Conservation (phyloP, 2,113 vertebrate species). For the Triplophysa rosa region DNA sequence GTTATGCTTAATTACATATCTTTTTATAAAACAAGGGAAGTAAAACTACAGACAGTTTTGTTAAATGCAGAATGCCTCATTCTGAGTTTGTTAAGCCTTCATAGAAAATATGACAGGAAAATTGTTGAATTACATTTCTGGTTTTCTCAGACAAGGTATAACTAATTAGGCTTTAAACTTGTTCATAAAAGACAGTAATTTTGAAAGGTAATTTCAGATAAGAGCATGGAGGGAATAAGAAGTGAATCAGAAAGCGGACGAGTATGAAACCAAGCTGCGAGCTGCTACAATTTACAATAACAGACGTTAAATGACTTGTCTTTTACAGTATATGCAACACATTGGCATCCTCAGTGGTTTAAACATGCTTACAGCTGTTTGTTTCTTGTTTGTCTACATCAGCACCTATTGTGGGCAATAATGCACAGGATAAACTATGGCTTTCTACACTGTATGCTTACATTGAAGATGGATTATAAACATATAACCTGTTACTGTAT, state of each 20-base stretch:
- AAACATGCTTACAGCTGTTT: not conserved
- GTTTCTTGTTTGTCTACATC: constrained; percentile 25
- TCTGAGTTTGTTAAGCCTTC: constrained; percentile 49
- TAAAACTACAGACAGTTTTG: constrained; percentile 65
- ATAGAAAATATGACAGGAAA: constrained; percentile 53
- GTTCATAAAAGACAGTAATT: constrained; percentile 51
- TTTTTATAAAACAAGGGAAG: constrained; percentile 57
- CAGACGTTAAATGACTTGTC: constrained; percentile 24
- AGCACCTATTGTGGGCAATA: constrained; percentile 18
- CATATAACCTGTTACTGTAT: not conserved
- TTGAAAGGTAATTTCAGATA: constrained; percentile 42
- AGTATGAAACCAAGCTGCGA: not conserved
- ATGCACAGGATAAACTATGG: constrained; percentile 2
- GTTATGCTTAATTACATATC: constrained; percentile 54
- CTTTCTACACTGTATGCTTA: not conserved
- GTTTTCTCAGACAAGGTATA: constrained; percentile 51
- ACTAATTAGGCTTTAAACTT: constrained; percentile 63
- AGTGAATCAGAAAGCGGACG: constrained; percentile 1
- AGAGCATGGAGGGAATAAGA: constrained; percentile 17
- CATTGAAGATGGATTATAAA: not conserved
- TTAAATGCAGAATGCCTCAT: constrained; percentile 55
- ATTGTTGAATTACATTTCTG: constrained; percentile 51
- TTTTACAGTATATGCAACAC: constrained; percentile 2
- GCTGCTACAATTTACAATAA: constrained; percentile 11
- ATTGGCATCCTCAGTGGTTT: not conserved